Conservation (phyloP, 35 echinoderm and acorn worm genomes). For the Anneissia japonica region DNA sequence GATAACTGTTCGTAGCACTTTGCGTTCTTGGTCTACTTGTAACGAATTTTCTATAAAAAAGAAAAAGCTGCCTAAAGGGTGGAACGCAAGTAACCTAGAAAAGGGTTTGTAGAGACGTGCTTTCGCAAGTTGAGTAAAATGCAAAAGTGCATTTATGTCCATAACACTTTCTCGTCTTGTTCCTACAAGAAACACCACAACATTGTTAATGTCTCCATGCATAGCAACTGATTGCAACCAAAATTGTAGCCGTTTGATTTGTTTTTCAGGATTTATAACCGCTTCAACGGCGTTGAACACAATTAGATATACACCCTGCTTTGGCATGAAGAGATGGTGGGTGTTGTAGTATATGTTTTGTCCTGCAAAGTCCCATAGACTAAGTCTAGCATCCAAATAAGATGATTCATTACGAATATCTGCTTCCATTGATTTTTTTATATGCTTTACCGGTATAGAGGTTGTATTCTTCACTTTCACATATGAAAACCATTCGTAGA, state of each 20-base stretch:
- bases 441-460: background rate
- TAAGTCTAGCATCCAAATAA: background rate
- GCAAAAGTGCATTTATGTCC: background rate
- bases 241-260: slow-evolving; percentile 1
- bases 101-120: background rate
- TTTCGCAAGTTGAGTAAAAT: background rate
- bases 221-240: slow-evolving; percentile 1
- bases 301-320: background rate
- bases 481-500: background rate
- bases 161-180: background rate
- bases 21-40: background rate
- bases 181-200: slow-evolving; percentile 5
- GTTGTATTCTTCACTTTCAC: background rate
- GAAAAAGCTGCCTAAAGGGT: background rate
- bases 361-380: slow-evolving; percentile 13
- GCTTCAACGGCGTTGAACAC: background rate
- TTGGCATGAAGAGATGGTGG: background rate
- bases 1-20: background rate
- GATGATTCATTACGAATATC: background rate
- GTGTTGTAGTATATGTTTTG: slow-evolving; percentile 8
- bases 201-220: background rate
- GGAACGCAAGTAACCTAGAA: background rate
- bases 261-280: background rate
- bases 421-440: background rate
- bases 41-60: background rate